phyloP scores from a whole-genome alignment of 1,140 invertebrate genomes.

The Pogonomyrmex barbatus region DNA sequence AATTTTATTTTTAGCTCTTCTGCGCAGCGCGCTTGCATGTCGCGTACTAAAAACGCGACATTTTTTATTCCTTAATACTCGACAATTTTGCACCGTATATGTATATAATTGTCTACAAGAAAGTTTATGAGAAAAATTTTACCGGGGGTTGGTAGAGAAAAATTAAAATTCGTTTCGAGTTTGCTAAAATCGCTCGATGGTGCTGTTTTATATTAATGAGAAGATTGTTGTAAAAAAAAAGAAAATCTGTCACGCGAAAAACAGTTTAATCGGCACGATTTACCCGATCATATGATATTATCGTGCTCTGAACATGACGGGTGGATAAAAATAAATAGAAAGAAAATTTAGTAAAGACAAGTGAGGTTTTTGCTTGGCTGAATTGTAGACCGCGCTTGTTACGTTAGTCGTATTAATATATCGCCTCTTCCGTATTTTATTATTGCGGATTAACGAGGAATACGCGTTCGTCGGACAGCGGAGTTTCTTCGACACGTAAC shows the following conservation, averaged over 20 bases:
- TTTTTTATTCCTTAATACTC: neutral
- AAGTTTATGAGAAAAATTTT: neutral
- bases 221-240: neutral
- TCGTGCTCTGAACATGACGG: neutral
- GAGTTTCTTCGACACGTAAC: neutral
- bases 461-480: neutral
- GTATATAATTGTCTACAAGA: neutral
- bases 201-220: neutral
- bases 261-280: neutral
- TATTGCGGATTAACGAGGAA: neutral
- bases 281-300: neutral
- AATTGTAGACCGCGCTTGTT: neutral
- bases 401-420: conserved; percentile 18
- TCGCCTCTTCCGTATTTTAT: neutral
- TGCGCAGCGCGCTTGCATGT: neutral
- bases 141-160: neutral
- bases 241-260: neutral
- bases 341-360: neutral
- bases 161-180: neutral
- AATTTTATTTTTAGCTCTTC: neutral
- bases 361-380: neutral
- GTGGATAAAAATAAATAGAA: neutral
- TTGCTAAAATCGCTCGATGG: neutral
- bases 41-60: neutral
- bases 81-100: neutral